Percentiles rank a stretch among this genome's conserved stretches.
Conservation (phyloP, 2,113 vertebrate genomes). For the Mesocricetus auratus region DNA sequence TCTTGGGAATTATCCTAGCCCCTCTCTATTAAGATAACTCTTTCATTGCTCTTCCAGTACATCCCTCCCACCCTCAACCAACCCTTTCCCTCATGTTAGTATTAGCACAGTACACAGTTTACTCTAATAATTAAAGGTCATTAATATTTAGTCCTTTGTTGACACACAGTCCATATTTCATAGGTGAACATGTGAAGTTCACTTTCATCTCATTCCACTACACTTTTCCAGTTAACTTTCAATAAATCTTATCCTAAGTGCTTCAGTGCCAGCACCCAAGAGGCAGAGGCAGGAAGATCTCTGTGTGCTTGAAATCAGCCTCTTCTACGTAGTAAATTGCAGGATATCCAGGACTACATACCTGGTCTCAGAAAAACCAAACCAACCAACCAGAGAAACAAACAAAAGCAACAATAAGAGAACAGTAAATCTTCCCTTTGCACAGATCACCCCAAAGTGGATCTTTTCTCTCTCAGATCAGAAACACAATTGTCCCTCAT, state of each 20-base stretch:
- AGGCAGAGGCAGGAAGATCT: background rate
- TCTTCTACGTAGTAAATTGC: background rate
- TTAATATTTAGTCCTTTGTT: background rate
- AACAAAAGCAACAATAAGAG: background rate
- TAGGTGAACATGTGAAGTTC: background rate
- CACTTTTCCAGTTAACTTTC: background rate
- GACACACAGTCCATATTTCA: background rate
- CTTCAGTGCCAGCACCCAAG: too few species aligned
- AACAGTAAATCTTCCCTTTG: background rate
- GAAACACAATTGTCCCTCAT: background rate
- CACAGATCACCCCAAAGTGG: background rate
- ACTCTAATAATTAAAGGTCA: background rate
- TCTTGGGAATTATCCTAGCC: too few species aligned
- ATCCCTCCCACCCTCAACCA: too few species aligned
- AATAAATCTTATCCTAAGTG: background rate
- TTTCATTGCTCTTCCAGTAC: too few species aligned
- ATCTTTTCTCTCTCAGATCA: conserved; percentile 13
- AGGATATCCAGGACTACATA: background rate
- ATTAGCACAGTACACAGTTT: background rate
- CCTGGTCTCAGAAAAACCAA: background rate
- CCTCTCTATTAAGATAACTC: too few species aligned
- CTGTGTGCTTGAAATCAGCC: background rate
- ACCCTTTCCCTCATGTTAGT: too few species aligned
- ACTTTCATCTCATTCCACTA: background rate
- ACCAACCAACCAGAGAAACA: background rate